Evolutionary conservation across 2,113 vertebrate genomes (phyloP), one percentile per base, ranked within the genome.

Genomic region (Pseudorasbora parva): DNA sequence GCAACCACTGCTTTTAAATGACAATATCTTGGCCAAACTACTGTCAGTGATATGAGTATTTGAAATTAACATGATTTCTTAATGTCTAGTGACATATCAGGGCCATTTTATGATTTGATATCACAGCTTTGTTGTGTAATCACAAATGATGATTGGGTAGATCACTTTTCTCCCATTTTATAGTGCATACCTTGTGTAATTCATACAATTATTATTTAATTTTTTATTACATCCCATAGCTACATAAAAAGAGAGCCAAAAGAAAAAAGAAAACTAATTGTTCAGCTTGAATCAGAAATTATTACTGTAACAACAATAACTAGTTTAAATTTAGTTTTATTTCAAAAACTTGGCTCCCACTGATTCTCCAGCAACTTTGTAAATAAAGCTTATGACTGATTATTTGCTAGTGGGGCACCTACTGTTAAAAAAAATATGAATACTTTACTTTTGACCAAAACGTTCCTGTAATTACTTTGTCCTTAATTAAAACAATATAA

Each of bases 401-500:
- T 15, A 37, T 43, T 4, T 71, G 4, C 21, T 7, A 69, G 27
- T 69, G 37, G 37, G 19, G 66, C 12, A 8, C 37, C 37, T 21
- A n/a, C 17, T 19, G 37, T 69, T 69, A 71, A 71, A 19, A 71
- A 43, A n/a, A 45, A 71, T 69, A 37, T 37, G 7, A 66, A 33
- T 19, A 6, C 51, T 33, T 56, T 76, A 30, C 47, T 76, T 74
- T 56, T 30, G 47, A 19, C 0, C 19, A 57, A 57, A n/a, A 57
- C 37, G 21, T 57, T 15, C 30, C 54, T 23, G 30, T 23, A 41
- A 77, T 77, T n/a, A 57, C 75, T 78, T 56, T 78, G 2, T 23
- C 37, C 56, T 57, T 41, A 77, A 57, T 59, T 57, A 77, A 77
- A 78, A 60, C 41, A 27, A 60, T 78, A 25, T 45, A 11, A 62